These are phyloP conservation scores for Sycophaga agraensis DNA, from an alignment of 1,140 invertebrate genomes.

Conservation along the genomic window DNA sequence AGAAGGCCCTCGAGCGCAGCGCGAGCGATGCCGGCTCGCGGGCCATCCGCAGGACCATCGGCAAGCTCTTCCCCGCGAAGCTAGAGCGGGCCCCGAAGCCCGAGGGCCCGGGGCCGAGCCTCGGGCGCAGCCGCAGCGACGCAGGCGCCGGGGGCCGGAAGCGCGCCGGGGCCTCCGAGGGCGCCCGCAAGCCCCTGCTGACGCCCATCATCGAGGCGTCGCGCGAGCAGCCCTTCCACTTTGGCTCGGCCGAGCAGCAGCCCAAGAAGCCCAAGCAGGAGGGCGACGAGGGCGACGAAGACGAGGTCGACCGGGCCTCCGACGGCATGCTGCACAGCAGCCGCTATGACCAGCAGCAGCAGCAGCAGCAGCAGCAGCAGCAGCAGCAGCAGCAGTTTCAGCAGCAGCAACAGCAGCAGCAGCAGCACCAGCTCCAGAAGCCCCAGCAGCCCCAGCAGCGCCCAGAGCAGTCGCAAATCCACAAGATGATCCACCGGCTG, in stretches of 20 bases:
- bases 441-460: no score
- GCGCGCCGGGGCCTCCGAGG: slow-evolving; percentile 49
- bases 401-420: no score
- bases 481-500: slow-evolving; percentile 54
- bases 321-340: slow-evolving; percentile 50
- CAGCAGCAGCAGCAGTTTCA: no score
- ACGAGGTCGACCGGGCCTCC: slow-evolving; percentile 39
- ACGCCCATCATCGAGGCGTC: slow-evolving; percentile 74
- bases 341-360: slow-evolving; percentile 46
- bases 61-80: slow-evolving; percentile 48
- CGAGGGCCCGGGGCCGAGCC: not conserved
- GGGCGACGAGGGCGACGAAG: slow-evolving; percentile 28
- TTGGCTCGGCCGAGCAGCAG: slow-evolving; percentile 32
- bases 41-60: slow-evolving; percentile 42
- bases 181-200: slow-evolving; percentile 58
- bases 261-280: slow-evolving; percentile 45
- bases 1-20: slow-evolving; percentile 59
- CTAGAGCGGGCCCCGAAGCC: slow-evolving; percentile 40
- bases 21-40: slow-evolving; percentile 68
- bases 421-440: no score
- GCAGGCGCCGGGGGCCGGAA: slow-evolving; percentile 38
- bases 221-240: slow-evolving; percentile 67
- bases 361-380: no score
- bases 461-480: slow-evolving; percentile 46
- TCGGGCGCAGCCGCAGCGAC: slow-evolving; percentile 55